phyloP scores from a whole-genome alignment of 2,797 vertebrate species.

The Rhinella marina region DNA sequence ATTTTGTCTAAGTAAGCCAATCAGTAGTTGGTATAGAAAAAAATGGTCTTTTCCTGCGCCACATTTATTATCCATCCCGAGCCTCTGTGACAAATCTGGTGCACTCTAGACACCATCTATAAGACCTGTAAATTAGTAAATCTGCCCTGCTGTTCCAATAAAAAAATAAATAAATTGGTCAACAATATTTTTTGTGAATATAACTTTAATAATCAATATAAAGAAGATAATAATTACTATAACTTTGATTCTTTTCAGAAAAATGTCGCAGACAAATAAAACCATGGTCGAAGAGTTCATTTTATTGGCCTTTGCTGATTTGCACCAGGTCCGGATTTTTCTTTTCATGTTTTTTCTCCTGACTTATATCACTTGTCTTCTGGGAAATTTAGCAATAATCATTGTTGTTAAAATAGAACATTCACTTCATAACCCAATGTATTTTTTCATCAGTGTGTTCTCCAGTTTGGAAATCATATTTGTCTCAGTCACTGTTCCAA shows the following conservation, averaged over 20 bases:
- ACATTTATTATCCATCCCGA: too few species aligned
- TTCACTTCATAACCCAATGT: constrained; percentile 43
- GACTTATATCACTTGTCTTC: constrained; percentile 21
- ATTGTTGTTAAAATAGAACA: neutral
- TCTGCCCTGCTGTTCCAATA: too few species aligned
- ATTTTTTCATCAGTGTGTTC: constrained; percentile 41
- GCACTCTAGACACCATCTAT: too few species aligned
- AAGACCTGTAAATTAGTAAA: too few species aligned
- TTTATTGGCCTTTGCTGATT: constrained; percentile 35
- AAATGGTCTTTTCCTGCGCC: too few species aligned
- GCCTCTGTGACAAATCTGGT: too few species aligned
- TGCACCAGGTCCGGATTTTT: neutral
- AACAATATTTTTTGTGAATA: neutral
- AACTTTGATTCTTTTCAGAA: neutral
- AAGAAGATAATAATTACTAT: neutral
- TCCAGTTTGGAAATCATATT: constrained; percentile 22
- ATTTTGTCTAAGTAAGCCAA: too few species aligned
- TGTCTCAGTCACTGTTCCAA: constrained; percentile 27
- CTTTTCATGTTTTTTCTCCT: constrained; percentile 12
- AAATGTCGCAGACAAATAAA: constrained; percentile 6
- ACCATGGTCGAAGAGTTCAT: constrained; percentile 12
- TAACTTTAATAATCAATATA: neutral
- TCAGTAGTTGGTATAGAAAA: too few species aligned
- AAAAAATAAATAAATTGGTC: too few species aligned
- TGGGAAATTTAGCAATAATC: constrained; percentile 21